Base-by-base conservation (phyloP, 1,140 invertebrate species). In the Cyclargus thomasi region DNA sequence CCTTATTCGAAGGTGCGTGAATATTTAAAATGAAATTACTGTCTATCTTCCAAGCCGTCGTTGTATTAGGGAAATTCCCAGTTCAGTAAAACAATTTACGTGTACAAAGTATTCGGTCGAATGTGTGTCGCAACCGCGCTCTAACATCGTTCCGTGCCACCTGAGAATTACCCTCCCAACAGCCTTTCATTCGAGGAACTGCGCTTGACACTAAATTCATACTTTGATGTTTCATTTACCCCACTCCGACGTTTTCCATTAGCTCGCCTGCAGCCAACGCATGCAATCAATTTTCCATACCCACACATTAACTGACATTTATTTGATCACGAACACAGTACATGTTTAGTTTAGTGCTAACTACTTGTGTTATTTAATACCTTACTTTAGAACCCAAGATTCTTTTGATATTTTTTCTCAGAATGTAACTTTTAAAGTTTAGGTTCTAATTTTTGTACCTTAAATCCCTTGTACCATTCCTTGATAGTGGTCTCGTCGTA, bases 401-500 rank as follows among this genome's bases (percentile, higher is more conserved):
- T 29, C 20, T 68, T 35, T 10, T 47, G n/a, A 78, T 39, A 7
- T 39, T 11, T 29, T 29, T 3, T 29, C 23, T 29, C 36, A 11
- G 4, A 39, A 39, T 11, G n/a, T n/a, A n/a, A n/a, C n/a, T n/a
- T n/a, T n/a, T n/a, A n/a, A n/a, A n/a, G n/a, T n/a, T n/a, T n/a
- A n/a, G n/a, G n/a, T n/a, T n/a, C n/a, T n/a, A n/a, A n/a, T n/a
- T 39, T 39, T 47, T 93, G 94, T 91, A 97, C 97, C 96, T 97
- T 97, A 90, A 99, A 98, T 86, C 97, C 97, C 93, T 98, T 99
- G 90, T 99, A 99, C 97, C 97, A 99, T 92, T 99, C 97, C 89
- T 98, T 98, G 89, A 99, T 99, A 75, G 97, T 98, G 68, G 96
- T 96, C 91, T 99, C 97, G 80, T 98, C 97, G 88, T 99, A 99